Evolutionary conservation across 2,797 vertebrate species (phyloP).

Genomic region (Eulemur coronatus): DNA sequence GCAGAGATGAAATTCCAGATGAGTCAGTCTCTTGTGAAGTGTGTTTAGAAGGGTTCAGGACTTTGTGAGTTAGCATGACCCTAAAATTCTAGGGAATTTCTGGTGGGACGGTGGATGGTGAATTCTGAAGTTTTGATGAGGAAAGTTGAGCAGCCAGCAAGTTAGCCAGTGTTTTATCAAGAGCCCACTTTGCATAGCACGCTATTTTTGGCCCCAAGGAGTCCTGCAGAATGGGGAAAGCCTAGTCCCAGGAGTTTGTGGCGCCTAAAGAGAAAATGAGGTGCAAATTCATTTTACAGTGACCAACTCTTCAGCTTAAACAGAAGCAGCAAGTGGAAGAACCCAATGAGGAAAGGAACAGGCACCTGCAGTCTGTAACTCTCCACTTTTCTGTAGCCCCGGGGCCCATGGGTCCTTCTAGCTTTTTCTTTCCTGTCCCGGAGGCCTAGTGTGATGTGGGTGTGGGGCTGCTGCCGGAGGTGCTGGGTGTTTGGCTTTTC

Average conservation of each 20-base stretch:
- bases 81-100: slow-evolving; percentile 51
- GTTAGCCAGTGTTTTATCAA: background rate
- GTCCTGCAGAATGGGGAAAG: background rate
- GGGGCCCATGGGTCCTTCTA: background rate
- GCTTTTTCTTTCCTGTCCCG: background rate
- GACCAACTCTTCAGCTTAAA: background rate
- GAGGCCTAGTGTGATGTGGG: background rate
- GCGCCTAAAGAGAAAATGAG: background rate
- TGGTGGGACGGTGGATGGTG: background rate
- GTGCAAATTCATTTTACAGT: background rate
- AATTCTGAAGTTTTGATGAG: background rate
- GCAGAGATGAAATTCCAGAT: background rate
- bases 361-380: background rate
- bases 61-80: slow-evolving; percentile 27
- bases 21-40: background rate
- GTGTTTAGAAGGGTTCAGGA: background rate
- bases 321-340: background rate
- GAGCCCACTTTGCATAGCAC: background rate
- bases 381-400: background rate
- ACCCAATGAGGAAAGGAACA: background rate
- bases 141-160: background rate
- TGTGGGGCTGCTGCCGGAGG: background rate
- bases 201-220: background rate
- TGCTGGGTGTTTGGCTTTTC: background rate
- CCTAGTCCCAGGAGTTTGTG: background rate